These are phyloP conservation scores for Pelecanus crispus DNA, from an alignment of 2,113 vertebrate species.

Conservation along the genomic window DNA sequence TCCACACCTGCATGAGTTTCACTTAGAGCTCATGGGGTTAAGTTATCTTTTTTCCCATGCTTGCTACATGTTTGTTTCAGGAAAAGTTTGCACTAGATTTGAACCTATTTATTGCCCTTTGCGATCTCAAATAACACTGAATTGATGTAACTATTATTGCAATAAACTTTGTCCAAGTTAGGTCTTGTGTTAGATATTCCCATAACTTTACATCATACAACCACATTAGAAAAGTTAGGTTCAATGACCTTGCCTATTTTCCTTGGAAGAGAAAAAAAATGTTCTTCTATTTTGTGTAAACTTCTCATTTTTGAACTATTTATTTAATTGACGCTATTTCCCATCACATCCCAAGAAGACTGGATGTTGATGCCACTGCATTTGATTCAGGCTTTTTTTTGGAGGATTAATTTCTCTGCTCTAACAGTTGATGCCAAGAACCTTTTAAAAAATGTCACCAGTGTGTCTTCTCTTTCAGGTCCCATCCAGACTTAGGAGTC, in stretches of 20 bases:
- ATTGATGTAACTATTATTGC: neutral
- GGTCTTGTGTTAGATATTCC: neutral
- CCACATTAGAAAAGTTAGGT: neutral
- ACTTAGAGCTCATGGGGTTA: neutral
- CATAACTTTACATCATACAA: neutral
- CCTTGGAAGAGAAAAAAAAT: neutral
- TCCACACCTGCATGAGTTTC: neutral
- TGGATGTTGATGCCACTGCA: neutral
- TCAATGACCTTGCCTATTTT: neutral
- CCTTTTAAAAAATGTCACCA: neutral
- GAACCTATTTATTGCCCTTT: neutral
- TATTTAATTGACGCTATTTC: neutral
- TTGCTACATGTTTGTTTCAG: neutral
- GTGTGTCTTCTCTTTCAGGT: neutral
- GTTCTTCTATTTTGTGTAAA: neutral
- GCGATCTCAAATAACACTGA: neutral
- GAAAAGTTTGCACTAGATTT: neutral
- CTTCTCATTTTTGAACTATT: neutral
- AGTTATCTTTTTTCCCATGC: neutral
- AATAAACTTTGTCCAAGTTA: neutral
- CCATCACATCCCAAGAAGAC: neutral
- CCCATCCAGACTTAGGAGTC: neutral
- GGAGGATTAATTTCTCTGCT: neutral
- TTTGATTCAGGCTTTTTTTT: neutral
- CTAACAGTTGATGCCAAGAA: neutral